phyloP scores from a whole-genome alignment of 2,888 invertebrate species.

The Brenthis ino region DNA sequence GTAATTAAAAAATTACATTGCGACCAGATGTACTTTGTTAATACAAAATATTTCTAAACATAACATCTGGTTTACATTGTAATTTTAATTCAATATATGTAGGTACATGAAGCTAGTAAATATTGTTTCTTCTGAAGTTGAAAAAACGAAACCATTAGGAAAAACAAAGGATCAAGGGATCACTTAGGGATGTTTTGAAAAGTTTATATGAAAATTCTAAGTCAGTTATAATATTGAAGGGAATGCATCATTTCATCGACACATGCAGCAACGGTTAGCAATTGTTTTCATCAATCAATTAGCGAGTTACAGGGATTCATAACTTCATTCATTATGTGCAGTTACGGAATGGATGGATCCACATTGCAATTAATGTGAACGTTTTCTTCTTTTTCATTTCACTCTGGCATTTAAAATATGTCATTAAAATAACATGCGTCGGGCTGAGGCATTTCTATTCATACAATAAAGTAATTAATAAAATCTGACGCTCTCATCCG shows the following conservation, averaged over 20 bases:
- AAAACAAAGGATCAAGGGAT: constrained; percentile 16
- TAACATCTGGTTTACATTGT: constrained; percentile 19
- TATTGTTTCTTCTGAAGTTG: constrained; percentile 11
- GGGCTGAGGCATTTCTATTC: constrained; percentile 79
- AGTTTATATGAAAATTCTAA: constrained; percentile 58
- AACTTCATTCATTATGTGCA: constrained; percentile 33
- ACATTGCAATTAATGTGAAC: constrained; percentile 25
- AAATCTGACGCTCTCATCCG: constrained; percentile 75
- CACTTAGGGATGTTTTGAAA: constrained; percentile 42
- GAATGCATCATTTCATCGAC: constrained; percentile 67
- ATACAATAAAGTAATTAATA: constrained; percentile 69
- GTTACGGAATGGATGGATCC: constrained; percentile 17
- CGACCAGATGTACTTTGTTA: background rate
- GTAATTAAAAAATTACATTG: constrained; percentile 11
- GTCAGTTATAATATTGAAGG: constrained; percentile 51
- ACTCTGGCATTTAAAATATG: constrained; percentile 55
- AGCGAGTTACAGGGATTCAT: constrained; percentile 47
- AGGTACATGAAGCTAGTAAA: constrained; percentile 21
- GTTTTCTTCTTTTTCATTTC: constrained; percentile 46
- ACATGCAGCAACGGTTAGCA: constrained; percentile 77
- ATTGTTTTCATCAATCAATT: constrained; percentile 57
- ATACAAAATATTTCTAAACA: background rate
- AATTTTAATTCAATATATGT: background rate
- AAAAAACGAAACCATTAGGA: constrained; percentile 11
- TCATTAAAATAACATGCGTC: constrained; percentile 74